Evolutionary conservation across 1,140 invertebrate species (phyloP).

Genomic region (Drosophila jambulina): DNA sequence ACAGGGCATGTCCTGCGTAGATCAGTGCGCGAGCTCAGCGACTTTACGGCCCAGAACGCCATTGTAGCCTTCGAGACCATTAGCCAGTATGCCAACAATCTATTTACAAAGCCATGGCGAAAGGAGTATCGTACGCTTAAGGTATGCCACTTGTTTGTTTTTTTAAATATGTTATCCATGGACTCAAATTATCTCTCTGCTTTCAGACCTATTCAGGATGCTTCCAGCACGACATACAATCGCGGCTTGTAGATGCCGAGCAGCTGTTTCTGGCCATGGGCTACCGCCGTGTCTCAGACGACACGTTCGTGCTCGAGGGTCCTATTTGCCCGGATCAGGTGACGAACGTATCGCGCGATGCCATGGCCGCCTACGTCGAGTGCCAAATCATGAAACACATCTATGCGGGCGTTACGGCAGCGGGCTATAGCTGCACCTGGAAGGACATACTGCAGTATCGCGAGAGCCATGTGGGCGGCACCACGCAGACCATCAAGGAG

Average conservation of each 20-base stretch:
- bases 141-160: constrained; percentile 85
- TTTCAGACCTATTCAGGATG: constrained; percentile 93
- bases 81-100: constrained; percentile 93
- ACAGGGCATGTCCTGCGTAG: constrained; percentile 90
- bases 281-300: constrained; percentile 87
- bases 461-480: constrained; percentile 87
- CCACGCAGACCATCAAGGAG: constrained; percentile 72
- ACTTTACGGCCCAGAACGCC: constrained; percentile 93
- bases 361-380: constrained; percentile 94
- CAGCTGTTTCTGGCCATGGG: constrained; percentile 93
- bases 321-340: constrained; percentile 93
- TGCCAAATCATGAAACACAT: constrained; percentile 91
- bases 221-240: constrained; percentile 94
- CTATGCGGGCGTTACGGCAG: constrained; percentile 71
- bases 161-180: background rate
- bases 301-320: constrained; percentile 87
- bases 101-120: constrained; percentile 94
- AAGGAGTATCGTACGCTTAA: constrained; percentile 93
- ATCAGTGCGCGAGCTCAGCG: constrained; percentile 88
- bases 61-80: constrained; percentile 93
- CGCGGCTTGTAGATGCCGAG: constrained; percentile 91
- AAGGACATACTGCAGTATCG: constrained; percentile 89
- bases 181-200: constrained; percentile 15
- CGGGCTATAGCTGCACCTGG: constrained; percentile 86
- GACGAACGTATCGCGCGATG: constrained; percentile 91